phyloP scores from a whole-genome alignment of 1,140 invertebrate species.

The Saccostrea echinata region DNA sequence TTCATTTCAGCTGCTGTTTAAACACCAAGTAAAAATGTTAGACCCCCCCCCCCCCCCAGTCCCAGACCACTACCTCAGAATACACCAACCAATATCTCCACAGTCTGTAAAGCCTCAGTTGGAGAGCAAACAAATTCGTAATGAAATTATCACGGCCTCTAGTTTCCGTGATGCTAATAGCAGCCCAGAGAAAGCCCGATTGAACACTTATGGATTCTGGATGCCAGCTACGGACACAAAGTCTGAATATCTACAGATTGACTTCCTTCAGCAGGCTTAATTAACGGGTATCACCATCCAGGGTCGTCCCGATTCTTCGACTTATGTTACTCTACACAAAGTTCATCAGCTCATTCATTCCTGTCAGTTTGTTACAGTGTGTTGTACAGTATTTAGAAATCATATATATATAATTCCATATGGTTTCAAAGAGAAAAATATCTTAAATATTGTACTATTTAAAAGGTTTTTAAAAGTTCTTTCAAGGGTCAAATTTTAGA shows the following conservation, averaged over 20 bases:
- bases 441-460: no score
- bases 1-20: background rate
- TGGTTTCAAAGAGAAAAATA: no score
- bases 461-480: no score
- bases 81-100: background rate
- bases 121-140: constrained; percentile 81
- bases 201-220: constrained; percentile 72
- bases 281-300: constrained; percentile 89
- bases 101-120: constrained; percentile 84
- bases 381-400: no score
- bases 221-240: constrained; percentile 67
- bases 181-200: constrained; percentile 71
- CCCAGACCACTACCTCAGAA: constrained; percentile 57
- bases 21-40: background rate
- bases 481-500: no score
- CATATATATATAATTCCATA: no score
- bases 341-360: no score
- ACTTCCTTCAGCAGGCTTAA: constrained; percentile 87
- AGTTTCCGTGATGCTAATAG: constrained; percentile 77
- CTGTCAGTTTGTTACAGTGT: no score
- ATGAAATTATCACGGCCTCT: constrained; percentile 83
- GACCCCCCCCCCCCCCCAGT: background rate
- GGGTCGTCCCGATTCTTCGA: constrained; percentile 72
- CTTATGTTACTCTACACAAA: constrained; percentile 88
- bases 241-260: constrained; percentile 83